Evolutionary conservation across 2,888 invertebrate genomes (phyloP).

Genomic region (Anoncus sp.): DNA sequence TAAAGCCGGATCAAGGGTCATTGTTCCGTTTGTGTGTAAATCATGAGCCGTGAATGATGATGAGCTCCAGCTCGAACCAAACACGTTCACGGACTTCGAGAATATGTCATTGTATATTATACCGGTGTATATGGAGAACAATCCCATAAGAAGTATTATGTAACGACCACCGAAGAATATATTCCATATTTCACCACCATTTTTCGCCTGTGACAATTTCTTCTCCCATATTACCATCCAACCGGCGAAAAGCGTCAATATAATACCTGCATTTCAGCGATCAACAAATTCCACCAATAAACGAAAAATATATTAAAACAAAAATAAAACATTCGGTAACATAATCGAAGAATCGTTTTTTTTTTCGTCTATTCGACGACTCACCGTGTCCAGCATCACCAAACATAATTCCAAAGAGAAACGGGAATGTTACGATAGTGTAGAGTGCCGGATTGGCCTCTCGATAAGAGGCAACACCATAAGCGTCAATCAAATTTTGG

Average conservation of each 20-base stretch:
- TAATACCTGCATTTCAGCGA: conserved; percentile 84
- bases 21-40: not conserved
- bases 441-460: conserved; percentile 94
- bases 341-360: not conserved
- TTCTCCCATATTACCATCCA: conserved; percentile 94
- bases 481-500: conserved; percentile 96
- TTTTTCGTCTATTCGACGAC: conserved; percentile 30
- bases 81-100: conserved; percentile 90
- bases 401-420: conserved; percentile 98
- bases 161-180: conserved; percentile 92
- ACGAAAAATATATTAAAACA: not conserved
- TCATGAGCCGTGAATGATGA: not conserved
- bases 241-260: conserved; percentile 91
- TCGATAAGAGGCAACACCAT: conserved; percentile 96
- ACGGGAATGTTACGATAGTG: conserved; percentile 96
- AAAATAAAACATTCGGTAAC: not conserved
- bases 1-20: conserved; percentile 82
- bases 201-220: conserved; percentile 88
- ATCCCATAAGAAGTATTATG: conserved; percentile 91
- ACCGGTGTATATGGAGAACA: conserved; percentile 92
- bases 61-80: conserved; percentile 87
- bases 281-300: not conserved
- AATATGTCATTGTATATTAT: conserved; percentile 92
- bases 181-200: conserved; percentile 90
- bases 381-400: conserved; percentile 95